Evolutionary conservation across 2,113 vertebrate genomes (phyloP), one percentile per base, ranked within the genome.

Genomic region (Leptobrachium leishanense): DNA sequence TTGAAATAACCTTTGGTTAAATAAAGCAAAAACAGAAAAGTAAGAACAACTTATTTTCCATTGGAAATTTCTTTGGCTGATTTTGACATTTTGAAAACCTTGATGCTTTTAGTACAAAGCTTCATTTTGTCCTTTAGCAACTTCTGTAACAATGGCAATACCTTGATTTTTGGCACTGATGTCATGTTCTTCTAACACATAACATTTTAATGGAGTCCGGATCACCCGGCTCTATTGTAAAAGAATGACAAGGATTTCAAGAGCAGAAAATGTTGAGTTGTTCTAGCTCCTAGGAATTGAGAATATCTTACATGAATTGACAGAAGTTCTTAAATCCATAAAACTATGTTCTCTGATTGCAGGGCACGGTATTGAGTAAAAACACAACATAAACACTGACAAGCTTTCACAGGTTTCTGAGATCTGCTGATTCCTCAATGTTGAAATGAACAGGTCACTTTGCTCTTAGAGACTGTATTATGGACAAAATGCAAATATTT

Each of bases 191-290:
- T 75, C 53, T 6, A 66, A 67, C 43, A 43, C 65, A 67, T 13
- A 76, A 66, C 15, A 68, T 68, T 39, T 55, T 68, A 76, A 76
- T 43, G 53, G 65, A 55, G 50, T 68, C 62, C 41, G n/a, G 50
- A 68, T 76, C 64, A 68, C 46, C 75, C n/a, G 43, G 50, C 64
- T 76, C 50, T 43, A 68, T 76, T 76, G 66, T 68, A 2, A 43
- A 1, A 67, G 31, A 68, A 76, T 9, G 2, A 31, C 11, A 68
- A 12, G 39, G 43, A 68, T 76, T 76, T 31, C 46, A 63, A 75
- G 57, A 44, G 6, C 15, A 67, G 46, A 15, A 31, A 1, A 40
- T 54, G 74, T 76, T 64, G 67, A 67, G 63, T 39, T 55, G 53
- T 43, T 43, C 20, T 31, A n/a, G 75, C 75, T 43, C 57, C 4